phyloP scores from a whole-genome alignment of 2,797 vertebrate species.

The Erpetoichthys calabaricus region DNA sequence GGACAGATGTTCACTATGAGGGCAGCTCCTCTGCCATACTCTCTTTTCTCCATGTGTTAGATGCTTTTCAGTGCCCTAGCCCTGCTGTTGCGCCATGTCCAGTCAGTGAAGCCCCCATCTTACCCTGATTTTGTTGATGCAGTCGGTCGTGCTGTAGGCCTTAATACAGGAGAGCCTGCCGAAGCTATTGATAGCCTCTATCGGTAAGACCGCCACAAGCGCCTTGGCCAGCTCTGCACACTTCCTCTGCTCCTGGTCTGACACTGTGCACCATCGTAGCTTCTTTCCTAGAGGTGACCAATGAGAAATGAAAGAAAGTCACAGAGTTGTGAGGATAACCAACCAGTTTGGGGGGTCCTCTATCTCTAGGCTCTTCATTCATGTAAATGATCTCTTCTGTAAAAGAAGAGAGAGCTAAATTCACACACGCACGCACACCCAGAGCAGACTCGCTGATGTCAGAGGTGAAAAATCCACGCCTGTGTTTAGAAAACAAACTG shows the following conservation, averaged over 20 bases:
- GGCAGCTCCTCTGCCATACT: not conserved
- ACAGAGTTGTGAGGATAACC: not conserved
- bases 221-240: slow-evolving; percentile 72
- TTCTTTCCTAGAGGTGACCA: slow-evolving; percentile 59
- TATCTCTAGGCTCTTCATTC: not conserved
- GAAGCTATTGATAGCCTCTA: slow-evolving; percentile 36
- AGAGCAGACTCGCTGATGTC: not conserved
- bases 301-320: not conserved
- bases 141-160: slow-evolving; percentile 61
- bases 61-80: not conserved
- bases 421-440: not conserved
- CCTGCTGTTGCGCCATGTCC: too few relatives aligned
- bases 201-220: slow-evolving; percentile 43
- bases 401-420: too few relatives aligned
- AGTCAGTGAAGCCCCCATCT: slow-evolving; percentile 18
- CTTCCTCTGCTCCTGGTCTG: slow-evolving; percentile 71
- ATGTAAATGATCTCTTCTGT: not conserved
- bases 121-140: slow-evolving; percentile 72
- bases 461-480: not conserved
- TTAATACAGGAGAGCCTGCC: slow-evolving; percentile 66
- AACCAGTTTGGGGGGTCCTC: not conserved
- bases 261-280: slow-evolving; percentile 78
- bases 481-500: slow-evolving; percentile 1
- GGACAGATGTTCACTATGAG: not conserved
- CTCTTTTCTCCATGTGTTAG: not conserved